Percentiles rank a stretch among this genome's conserved stretches.
phyloP scores from a whole-genome alignment of 1,140 invertebrate species.

The Eumaeus atala region DNA sequence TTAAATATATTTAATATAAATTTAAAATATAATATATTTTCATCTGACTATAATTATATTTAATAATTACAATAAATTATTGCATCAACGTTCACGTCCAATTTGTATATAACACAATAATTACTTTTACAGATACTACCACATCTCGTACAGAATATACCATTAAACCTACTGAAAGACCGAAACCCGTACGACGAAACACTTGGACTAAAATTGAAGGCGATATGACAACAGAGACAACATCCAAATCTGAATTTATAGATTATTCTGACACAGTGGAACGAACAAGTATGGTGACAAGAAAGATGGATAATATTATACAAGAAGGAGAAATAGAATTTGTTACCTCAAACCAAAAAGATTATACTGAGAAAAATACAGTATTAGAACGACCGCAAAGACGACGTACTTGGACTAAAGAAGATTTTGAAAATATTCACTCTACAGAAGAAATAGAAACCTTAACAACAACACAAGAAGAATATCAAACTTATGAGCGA shows the following conservation, averaged over 20 bases:
- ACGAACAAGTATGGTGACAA: constrained; percentile 75
- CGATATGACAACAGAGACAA: constrained; percentile 81
- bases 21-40: too few species aligned
- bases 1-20: too few species aligned
- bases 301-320: constrained; percentile 78
- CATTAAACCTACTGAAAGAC: constrained; percentile 77
- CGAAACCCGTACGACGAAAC: constrained; percentile 82
- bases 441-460: constrained; percentile 73
- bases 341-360: constrained; percentile 76
- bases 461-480: constrained; percentile 75
- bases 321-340: constrained; percentile 79
- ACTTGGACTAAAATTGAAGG: constrained; percentile 88
- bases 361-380: constrained; percentile 76
- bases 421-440: constrained; percentile 80
- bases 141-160: constrained; percentile 80
- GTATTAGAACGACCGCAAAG: constrained; percentile 74
- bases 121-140: constrained; percentile 75
- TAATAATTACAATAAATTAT: too few species aligned
- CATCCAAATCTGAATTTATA: constrained; percentile 78
- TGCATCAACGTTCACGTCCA: too few species aligned
- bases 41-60: too few species aligned
- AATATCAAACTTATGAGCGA: constrained; percentile 59
- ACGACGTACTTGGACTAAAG: constrained; percentile 80
- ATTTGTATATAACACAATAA: too few species aligned
- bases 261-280: constrained; percentile 77